phyloP scores from a whole-genome alignment of 1,140 invertebrate genomes.

The Campodea augens region DNA sequence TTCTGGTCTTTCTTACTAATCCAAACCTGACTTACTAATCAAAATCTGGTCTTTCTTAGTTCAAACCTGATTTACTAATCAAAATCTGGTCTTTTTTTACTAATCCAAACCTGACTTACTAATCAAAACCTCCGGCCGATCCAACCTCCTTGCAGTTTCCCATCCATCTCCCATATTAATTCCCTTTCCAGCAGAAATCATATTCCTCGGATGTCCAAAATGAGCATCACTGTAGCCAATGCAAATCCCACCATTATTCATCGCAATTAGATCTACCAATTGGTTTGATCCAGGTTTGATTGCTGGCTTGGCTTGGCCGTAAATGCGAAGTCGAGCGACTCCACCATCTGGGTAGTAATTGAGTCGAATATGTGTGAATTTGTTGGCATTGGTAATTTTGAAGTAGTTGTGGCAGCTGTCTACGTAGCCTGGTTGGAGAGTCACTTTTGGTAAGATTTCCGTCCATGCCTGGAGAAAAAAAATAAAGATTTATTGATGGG shows the following conservation, averaged over 20 bases:
- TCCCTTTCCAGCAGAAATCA: slow-evolving; percentile 32
- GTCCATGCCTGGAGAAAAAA: slow-evolving; percentile 28
- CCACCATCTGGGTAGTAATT: slow-evolving; percentile 47
- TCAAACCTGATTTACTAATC: background rate
- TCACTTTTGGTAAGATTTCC: slow-evolving; percentile 32
- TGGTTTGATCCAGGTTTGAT: slow-evolving; percentile 14
- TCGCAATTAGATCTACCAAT: slow-evolving; percentile 32
- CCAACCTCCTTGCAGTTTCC: slow-evolving; percentile 41
- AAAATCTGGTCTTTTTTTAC: background rate
- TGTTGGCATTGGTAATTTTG: slow-evolving; percentile 23
- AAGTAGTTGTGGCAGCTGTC: slow-evolving; percentile 36
- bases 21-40: background rate
- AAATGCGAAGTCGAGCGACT: slow-evolving; percentile 38
- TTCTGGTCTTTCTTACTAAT: slow-evolving; percentile 13
- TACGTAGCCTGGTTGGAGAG: slow-evolving; percentile 32
- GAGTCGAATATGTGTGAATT: slow-evolving; percentile 36
- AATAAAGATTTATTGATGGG: background rate
- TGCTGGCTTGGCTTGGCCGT: slow-evolving; percentile 30
- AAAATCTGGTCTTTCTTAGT: background rate
- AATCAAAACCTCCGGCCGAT: slow-evolving; percentile 36
- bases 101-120: slow-evolving; percentile 10
- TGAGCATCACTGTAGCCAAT: slow-evolving; percentile 39
- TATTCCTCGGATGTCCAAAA: slow-evolving; percentile 40
- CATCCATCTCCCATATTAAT: slow-evolving; percentile 41
- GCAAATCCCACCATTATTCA: slow-evolving; percentile 33